These are phyloP conservation scores for Phanerotoma sp. DNA, from an alignment of 2,888 invertebrate genomes.

Conservation along the genomic window DNA sequence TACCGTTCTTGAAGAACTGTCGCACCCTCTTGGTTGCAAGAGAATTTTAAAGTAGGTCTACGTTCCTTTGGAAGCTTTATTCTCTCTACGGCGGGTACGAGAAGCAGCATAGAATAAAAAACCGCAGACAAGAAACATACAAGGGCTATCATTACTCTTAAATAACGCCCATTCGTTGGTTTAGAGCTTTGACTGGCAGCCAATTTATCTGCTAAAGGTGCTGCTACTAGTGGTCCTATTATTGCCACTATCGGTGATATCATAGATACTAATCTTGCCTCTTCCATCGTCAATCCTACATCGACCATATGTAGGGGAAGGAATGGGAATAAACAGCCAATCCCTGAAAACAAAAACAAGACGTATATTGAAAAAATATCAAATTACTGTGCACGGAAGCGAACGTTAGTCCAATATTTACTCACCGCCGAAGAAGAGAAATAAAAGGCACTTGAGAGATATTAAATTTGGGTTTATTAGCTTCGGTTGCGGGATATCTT, in stretches of 20 bases:
- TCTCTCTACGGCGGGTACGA: slow-evolving; percentile 68
- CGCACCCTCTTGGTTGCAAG: slow-evolving; percentile 71
- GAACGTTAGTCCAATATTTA: too few relatives aligned
- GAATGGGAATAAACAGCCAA: slow-evolving; percentile 81
- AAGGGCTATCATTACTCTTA: slow-evolving; percentile 69
- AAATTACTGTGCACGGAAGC: too few relatives aligned
- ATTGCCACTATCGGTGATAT: slow-evolving; percentile 78
- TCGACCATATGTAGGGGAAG: slow-evolving; percentile 76
- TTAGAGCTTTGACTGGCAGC: slow-evolving; percentile 60
- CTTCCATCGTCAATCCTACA: slow-evolving; percentile 72
- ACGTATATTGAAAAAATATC: too few relatives aligned
- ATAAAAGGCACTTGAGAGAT: slow-evolving; percentile 77
- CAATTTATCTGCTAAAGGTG: slow-evolving; percentile 76
- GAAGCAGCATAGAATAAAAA: slow-evolving; percentile 68
- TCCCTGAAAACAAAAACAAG: slow-evolving; percentile 60
- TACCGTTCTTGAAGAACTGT: slow-evolving; percentile 67
- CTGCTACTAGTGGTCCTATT: slow-evolving; percentile 75
- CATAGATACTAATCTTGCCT: slow-evolving; percentile 76
- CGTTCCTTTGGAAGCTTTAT: slow-evolving; percentile 61
- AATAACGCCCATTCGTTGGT: slow-evolving; percentile 63
- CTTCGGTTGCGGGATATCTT: slow-evolving; percentile 51
- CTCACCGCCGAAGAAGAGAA: slow-evolving; percentile 79
- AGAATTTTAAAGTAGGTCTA: slow-evolving; percentile 69
- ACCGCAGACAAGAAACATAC: slow-evolving; percentile 70
- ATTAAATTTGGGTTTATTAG: slow-evolving; percentile 71